phyloP scores from a whole-genome alignment of 2,113 vertebrate species.

The Aspiorhynchus laticeps region DNA sequence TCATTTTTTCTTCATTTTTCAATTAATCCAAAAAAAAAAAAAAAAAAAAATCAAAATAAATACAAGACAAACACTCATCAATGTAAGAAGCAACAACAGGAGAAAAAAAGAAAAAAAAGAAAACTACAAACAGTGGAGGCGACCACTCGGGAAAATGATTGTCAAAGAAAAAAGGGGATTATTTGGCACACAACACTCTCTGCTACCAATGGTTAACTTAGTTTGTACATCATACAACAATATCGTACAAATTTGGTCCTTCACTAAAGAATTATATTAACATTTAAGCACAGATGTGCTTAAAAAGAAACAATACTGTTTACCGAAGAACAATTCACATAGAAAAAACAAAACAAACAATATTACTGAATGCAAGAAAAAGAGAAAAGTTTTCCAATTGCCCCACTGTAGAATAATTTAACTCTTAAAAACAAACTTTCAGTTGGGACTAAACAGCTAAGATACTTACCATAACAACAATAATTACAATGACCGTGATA shows the following conservation, averaged over 20 bases:
- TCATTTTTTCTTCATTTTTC: slow-evolving; percentile 62
- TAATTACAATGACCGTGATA: slow-evolving; percentile 26
- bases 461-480: slow-evolving; percentile 32
- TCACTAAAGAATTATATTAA: slow-evolving; percentile 93
- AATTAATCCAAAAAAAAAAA: slow-evolving; percentile 68
- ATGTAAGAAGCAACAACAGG: slow-evolving; percentile 55
- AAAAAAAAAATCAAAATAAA: slow-evolving; percentile 71
- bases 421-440: slow-evolving; percentile 57
- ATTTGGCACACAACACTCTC: slow-evolving; percentile 88
- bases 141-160: slow-evolving; percentile 82
- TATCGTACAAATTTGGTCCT: slow-evolving; percentile 92
- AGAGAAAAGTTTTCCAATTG: slow-evolving; percentile 71
- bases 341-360: slow-evolving; percentile 69
- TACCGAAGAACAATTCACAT: slow-evolving; percentile 84
- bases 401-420: slow-evolving; percentile 78
- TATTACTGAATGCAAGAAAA: slow-evolving; percentile 80
- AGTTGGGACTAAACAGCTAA: slow-evolving; percentile 31
- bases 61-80: slow-evolving; percentile 78
- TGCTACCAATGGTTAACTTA: slow-evolving; percentile 80
- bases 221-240: slow-evolving; percentile 82
- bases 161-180: slow-evolving; percentile 80
- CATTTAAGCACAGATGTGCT: slow-evolving; percentile 83
- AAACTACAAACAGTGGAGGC: slow-evolving; percentile 68
- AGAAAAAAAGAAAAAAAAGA: slow-evolving; percentile 56
- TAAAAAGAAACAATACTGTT: slow-evolving; percentile 88